Percentiles rank a stretch among this genome's conserved stretches.
Conservation (phyloP, 1,140 invertebrate genomes). For the Orchesella cincta region DNA sequence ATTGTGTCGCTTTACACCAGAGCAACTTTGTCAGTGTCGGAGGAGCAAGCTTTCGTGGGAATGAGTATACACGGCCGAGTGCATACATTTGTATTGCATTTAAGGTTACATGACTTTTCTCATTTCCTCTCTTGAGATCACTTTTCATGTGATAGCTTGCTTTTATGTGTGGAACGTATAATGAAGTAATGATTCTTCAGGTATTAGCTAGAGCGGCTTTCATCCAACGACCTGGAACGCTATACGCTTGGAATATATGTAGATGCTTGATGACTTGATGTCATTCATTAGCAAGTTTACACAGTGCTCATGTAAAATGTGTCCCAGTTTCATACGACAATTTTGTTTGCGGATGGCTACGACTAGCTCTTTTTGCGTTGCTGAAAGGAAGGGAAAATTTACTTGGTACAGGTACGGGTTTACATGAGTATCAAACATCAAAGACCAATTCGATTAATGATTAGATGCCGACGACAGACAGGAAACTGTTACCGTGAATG, state of each 20-base stretch:
- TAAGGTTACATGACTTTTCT: not conserved
- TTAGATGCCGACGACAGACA: not conserved
- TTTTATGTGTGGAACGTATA: not conserved
- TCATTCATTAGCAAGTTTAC: not conserved
- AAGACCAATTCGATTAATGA: slow-evolving; percentile 18
- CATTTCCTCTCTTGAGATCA: slow-evolving; percentile 1
- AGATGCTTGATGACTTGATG: not conserved
- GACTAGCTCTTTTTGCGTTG: not conserved
- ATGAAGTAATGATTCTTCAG: not conserved
- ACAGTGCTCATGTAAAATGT: not conserved
- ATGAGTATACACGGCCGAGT: not conserved
- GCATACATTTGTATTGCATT: not conserved
- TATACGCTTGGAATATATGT: too few relatives aligned
- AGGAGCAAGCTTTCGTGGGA: not conserved
- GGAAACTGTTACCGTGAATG: not conserved
- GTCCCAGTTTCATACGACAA: not conserved
- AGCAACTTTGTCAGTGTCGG: not conserved
- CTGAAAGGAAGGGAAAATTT: not conserved
- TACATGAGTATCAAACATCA: not conserved
- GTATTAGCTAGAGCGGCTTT: not conserved
- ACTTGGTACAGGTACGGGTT: not conserved
- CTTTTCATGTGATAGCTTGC: slow-evolving; percentile 10
- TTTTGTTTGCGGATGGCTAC: not conserved
- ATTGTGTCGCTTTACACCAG: not conserved
- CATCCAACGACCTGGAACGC: too few relatives aligned